Evolutionary conservation across 1,140 invertebrate genomes (phyloP).

Genomic region (Aphelenchoides avenae): DNA sequence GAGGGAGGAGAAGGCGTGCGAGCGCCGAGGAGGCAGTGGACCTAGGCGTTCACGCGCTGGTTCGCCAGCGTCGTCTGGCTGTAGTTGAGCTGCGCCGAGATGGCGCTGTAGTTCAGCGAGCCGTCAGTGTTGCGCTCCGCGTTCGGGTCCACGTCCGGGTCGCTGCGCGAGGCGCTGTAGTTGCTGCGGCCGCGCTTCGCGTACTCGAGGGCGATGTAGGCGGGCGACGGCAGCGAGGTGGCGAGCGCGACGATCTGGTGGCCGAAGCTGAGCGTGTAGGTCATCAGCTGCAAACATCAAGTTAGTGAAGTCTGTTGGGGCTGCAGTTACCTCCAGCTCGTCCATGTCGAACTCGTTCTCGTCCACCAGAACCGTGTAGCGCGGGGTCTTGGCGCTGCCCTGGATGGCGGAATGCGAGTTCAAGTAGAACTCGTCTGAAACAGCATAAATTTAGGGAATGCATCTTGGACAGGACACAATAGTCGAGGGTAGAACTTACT

Average conservation of each 20-base stretch:
- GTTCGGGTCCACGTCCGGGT: too few species aligned
- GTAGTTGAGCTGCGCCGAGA: slow-evolving; percentile 24
- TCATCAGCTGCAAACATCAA: neutral
- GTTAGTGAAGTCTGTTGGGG: neutral
- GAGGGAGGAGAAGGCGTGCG: too few species aligned
- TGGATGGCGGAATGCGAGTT: slow-evolving; percentile 25
- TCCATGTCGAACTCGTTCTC: slow-evolving; percentile 23
- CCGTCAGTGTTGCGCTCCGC: slow-evolving; percentile 19
- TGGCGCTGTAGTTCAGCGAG: slow-evolving; percentile 15
- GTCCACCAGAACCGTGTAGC: slow-evolving; percentile 27
- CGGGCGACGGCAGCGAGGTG: slow-evolving; percentile 26
- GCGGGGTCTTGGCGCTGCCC: slow-evolving; percentile 29
- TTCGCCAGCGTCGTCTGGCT: slow-evolving; percentile 12
- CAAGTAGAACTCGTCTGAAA: slow-evolving; percentile 31
- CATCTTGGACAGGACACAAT: too few species aligned
- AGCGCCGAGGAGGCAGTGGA: too few species aligned
- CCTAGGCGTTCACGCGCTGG: slow-evolving; percentile 28
- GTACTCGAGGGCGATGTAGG: slow-evolving; percentile 33
- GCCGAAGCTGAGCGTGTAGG: slow-evolving; percentile 14
- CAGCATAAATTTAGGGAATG: too few species aligned
- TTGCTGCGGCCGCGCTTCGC: slow-evolving; percentile 30
- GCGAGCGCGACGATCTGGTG: slow-evolving; percentile 38
- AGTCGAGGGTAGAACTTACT: too few species aligned
- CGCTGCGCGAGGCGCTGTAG: slow-evolving; percentile 12
- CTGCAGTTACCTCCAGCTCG: slow-evolving; percentile 6